Evolutionary conservation across 1,140 invertebrate species (phyloP).

Genomic region (Heliconius melpomene): DNA sequence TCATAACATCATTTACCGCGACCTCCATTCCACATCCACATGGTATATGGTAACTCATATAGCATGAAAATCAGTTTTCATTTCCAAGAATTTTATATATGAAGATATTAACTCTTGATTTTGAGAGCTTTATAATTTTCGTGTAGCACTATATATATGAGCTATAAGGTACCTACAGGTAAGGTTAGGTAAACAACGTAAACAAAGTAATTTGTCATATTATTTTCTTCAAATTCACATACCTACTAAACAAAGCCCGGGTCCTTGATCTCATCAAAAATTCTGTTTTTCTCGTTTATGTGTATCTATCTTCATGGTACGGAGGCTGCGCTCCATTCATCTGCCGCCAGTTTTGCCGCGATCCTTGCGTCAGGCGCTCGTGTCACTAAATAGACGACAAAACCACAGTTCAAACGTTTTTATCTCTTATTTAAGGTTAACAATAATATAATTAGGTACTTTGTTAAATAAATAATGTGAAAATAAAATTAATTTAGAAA

Average conservation of each 20-base stretch:
- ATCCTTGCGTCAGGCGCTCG: constrained; percentile 39
- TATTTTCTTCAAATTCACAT: background rate
- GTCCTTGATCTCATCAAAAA: constrained; percentile 22
- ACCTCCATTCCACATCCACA: background rate
- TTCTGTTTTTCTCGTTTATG: constrained; percentile 10
- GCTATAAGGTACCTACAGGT: too few species aligned
- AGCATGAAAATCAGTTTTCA: background rate
- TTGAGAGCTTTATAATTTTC: too few species aligned
- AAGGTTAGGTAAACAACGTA: background rate
- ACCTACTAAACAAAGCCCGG: background rate
- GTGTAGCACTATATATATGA: too few species aligned
- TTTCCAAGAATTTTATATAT: constrained; percentile 1
- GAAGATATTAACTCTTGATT: background rate
- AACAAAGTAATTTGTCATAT: background rate
- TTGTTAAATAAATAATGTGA: background rate
- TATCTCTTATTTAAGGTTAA: background rate
- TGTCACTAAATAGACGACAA: background rate
- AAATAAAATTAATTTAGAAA: background rate
- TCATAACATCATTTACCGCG: background rate
- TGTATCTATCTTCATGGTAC: constrained; percentile 7
- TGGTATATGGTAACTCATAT: background rate
- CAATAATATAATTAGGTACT: background rate
- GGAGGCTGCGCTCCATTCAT: constrained; percentile 40
- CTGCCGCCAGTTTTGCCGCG: constrained; percentile 40
- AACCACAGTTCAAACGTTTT: background rate